Evolutionary conservation across 64 coral and sea anemone species (phyloP).

Genomic region (Dendronephthya gigantea): DNA sequence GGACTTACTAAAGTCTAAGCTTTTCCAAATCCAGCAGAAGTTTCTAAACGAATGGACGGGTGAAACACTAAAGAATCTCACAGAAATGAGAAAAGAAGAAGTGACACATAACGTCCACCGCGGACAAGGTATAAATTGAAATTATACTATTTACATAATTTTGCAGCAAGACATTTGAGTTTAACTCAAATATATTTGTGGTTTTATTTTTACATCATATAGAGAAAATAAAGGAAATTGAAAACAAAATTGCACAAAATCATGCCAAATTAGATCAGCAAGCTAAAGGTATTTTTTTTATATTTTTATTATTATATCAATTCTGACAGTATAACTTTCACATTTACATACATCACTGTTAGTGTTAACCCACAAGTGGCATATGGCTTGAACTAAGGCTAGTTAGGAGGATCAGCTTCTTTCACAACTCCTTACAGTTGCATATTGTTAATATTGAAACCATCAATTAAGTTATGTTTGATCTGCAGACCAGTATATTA

Average conservation of each 20-base stretch:
- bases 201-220: neutral
- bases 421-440: no score
- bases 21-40: neutral
- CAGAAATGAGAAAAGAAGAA: neutral
- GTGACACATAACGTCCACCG: neutral
- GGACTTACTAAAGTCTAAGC: neutral
- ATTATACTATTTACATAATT: no score
- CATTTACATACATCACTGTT: no score
- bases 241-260: neutral
- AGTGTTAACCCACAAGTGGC: no score
- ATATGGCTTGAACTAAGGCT: no score
- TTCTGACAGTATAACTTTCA: no score
- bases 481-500: no score
- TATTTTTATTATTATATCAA: no score
- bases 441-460: no score
- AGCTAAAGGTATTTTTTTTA: neutral
- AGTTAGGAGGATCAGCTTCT: no score
- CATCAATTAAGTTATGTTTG: no score
- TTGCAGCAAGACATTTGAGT: neutral
- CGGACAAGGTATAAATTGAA: neutral
- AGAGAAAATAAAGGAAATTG: neutral
- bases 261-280: neutral
- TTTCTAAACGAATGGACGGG: slow-evolving; percentile 9
- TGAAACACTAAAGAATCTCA: neutral
- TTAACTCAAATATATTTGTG: neutral